Percentiles rank a stretch among this genome's conserved stretches.
Evolutionary conservation across 2,888 invertebrate genomes (phyloP).

Genomic region (Drosophila falleni): DNA sequence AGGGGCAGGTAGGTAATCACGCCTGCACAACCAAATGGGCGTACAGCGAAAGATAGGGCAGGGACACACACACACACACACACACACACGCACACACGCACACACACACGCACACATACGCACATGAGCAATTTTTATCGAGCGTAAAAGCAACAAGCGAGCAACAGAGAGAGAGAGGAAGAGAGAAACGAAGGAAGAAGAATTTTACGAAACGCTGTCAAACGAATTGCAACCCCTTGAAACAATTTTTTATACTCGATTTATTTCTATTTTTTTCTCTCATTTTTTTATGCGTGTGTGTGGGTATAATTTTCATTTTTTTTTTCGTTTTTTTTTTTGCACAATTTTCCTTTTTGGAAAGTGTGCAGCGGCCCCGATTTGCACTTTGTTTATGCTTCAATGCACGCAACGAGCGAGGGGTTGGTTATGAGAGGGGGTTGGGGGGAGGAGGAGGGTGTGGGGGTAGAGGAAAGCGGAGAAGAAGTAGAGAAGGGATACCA

Average conservation of each 20-base stretch:
- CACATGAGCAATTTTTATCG: slow-evolving; percentile 65
- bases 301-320: slow-evolving; percentile 18
- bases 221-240: slow-evolving; percentile 75
- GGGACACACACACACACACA: slow-evolving; percentile 1
- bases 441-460: neutral
- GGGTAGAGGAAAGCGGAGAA: neutral
- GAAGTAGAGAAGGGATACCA: neutral
- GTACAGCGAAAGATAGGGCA: neutral
- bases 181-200: slow-evolving; percentile 16
- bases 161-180: neutral
- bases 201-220: slow-evolving; percentile 61
- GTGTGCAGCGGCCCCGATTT: slow-evolving; percentile 49
- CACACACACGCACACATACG: slow-evolving; percentile 27
- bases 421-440: neutral
- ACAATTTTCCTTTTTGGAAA: slow-evolving; percentile 50
- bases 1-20: slow-evolving; percentile 67
- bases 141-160: slow-evolving; percentile 69
- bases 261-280: slow-evolving; percentile 61
- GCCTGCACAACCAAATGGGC: slow-evolving; percentile 34
- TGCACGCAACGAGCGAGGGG: slow-evolving; percentile 45
- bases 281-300: slow-evolving; percentile 16
- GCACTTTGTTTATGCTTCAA: slow-evolving; percentile 60
- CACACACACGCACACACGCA: slow-evolving; percentile 8
- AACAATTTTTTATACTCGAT: slow-evolving; percentile 76
- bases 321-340: slow-evolving; percentile 33